Percentiles rank a stretch among this genome's conserved stretches.
Conservation (phyloP, 2,888 invertebrate species). For the Drosophila kokeensis region DNA sequence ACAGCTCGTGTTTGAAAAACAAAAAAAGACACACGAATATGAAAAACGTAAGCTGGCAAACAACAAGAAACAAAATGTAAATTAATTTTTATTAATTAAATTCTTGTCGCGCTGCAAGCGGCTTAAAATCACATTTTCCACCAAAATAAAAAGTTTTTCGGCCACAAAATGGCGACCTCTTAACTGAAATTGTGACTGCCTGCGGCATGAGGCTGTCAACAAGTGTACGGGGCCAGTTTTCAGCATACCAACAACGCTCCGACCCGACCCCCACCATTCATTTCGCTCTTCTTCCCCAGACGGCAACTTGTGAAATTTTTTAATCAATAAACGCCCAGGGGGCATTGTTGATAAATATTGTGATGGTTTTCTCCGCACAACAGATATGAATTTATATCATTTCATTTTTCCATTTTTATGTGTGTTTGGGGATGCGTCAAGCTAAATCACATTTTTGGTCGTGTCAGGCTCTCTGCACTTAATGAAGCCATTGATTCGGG, state of each 20-base stretch:
- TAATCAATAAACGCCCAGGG: constrained; percentile 71
- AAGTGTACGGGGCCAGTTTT: constrained; percentile 48
- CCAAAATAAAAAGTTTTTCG: constrained; percentile 32
- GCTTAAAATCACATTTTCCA: constrained; percentile 64
- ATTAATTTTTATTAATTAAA: constrained; percentile 73
- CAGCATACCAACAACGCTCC: not conserved
- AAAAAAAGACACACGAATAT: too few species aligned
- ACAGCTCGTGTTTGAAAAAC: constrained; percentile 36
- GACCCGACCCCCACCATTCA: not conserved
- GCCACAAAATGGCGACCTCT: constrained; percentile 55
- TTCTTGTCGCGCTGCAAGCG: constrained; percentile 56
- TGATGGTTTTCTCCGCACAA: constrained; percentile 32
- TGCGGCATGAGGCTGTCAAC: constrained; percentile 60
- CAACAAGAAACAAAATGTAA: constrained; percentile 44
- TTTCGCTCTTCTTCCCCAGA: not conserved
- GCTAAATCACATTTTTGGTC: constrained; percentile 13
- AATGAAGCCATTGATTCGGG: constrained; percentile 69
- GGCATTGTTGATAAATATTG: constrained; percentile 73
- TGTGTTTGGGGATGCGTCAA: constrained; percentile 1
- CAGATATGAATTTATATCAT: constrained; percentile 64
- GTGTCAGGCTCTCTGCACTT: constrained; percentile 22
- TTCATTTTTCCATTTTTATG: constrained; percentile 26
- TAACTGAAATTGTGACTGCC: constrained; percentile 65
- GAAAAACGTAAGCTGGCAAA: constrained; percentile 34
- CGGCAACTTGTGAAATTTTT: constrained; percentile 55